phyloP scores from a whole-genome alignment of 2,888 invertebrate genomes.

The Temnothorax ravouxi region DNA sequence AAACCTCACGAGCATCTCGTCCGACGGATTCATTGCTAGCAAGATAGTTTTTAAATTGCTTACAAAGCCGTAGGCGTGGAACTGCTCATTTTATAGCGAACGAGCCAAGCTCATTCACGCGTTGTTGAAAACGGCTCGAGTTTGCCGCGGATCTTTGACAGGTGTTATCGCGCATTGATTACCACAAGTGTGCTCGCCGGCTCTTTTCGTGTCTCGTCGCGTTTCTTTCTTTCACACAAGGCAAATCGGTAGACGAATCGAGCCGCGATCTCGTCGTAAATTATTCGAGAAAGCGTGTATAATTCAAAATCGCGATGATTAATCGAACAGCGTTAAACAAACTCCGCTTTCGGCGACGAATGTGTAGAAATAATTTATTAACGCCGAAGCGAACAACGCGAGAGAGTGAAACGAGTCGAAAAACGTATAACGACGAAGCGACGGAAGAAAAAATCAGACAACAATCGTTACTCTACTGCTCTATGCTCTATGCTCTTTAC shows the following conservation, averaged over 20 bases:
- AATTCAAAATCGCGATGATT: slow-evolving; percentile 13
- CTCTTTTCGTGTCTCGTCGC: slow-evolving; percentile 36
- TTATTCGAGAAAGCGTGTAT: slow-evolving; percentile 27
- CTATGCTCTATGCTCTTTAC: too few relatives aligned
- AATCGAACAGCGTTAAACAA: neutral
- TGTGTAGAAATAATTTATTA: slow-evolving; percentile 15
- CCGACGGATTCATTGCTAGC: slow-evolving; percentile 22
- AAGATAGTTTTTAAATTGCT: slow-evolving; percentile 57
- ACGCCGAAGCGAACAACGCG: neutral
- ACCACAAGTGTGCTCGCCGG: slow-evolving; percentile 45
- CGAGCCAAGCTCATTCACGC: slow-evolving; percentile 65
- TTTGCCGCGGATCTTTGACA: slow-evolving; percentile 66
- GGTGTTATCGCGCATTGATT: slow-evolving; percentile 70
- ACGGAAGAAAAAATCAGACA: slow-evolving; percentile 1
- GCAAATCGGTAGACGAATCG: neutral
- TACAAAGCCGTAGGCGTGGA: slow-evolving; percentile 52
- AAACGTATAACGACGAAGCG: neutral
- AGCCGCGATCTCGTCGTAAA: neutral
- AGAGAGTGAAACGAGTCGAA: neutral
- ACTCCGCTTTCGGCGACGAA: neutral
- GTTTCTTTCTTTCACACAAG: slow-evolving; percentile 5
- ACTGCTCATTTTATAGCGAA: slow-evolving; percentile 59
- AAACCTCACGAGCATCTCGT: slow-evolving; percentile 13
- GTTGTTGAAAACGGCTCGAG: slow-evolving; percentile 56
- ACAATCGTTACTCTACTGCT: neutral